These are phyloP conservation scores for Psittacus erithacus DNA, from an alignment of 2,113 vertebrate genomes.

Conservation along the genomic window DNA sequence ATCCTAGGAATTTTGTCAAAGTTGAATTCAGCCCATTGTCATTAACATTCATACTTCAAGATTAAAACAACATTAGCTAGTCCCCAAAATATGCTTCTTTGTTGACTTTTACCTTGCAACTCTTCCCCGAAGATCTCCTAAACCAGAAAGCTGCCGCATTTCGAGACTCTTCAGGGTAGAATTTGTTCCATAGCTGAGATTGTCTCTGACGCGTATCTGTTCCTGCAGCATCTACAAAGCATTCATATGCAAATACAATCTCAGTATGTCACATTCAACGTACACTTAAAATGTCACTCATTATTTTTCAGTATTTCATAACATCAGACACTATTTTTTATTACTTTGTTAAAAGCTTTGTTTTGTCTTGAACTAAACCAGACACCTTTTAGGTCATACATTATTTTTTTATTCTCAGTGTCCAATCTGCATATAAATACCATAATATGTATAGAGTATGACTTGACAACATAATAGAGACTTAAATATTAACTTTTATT, in stretches of 20 bases:
- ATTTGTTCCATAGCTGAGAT: conserved; percentile 80
- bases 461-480: background rate
- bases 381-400: background rate
- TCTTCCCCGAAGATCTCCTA: conserved; percentile 80
- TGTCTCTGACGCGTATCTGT: conserved; percentile 82
- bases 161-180: conserved; percentile 82
- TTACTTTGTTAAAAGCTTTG: background rate
- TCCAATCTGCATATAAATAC: background rate
- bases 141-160: conserved; percentile 79
- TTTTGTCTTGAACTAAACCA: background rate
- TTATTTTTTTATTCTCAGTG: background rate
- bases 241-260: conserved; percentile 42
- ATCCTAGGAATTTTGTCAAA: conserved; percentile 36
- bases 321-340: background rate
- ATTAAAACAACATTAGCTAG: background rate
- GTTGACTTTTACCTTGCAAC: conserved; percentile 74
- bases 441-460: background rate
- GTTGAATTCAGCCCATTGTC: background rate
- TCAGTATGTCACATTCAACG: background rate
- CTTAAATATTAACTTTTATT: background rate
- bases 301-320: conserved; percentile 4
- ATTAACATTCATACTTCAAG: background rate
- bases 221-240: conserved; percentile 75
- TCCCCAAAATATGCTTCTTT: background rate
- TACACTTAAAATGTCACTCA: conserved; percentile 10